Base-by-base conservation (phyloP, 2,113 vertebrate genomes). In the Cnemophilus loriae region DNA sequence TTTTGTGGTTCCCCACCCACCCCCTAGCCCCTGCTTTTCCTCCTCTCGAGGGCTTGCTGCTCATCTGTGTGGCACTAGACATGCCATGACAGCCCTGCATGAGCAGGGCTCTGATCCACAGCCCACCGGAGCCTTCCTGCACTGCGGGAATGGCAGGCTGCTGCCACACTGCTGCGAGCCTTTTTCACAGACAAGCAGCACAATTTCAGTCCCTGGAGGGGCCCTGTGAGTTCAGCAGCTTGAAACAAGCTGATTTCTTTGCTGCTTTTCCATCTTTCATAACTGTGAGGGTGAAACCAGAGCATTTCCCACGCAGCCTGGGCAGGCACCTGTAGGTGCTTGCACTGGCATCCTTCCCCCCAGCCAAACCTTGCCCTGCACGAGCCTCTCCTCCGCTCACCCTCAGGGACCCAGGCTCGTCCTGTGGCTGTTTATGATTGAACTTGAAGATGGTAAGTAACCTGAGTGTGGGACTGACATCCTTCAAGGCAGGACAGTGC, bases 141-240 rank as follows among this genome's bases (percentile, higher is more conserved):
- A 33, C 98, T 49, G 98, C 90, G n/a, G 99, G 98, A 98, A 98
- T 96, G 97, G 98, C 98, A 98, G 98, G 98, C 98, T 98, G 98
- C 98, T 98, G 97, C 98, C 98, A 98, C 98, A 97, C 98, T 97
- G 98, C 99, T 98, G 98, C 95, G 93, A 98, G 98, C 98, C 98
- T 98, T 98, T 97, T 98, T 99, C 98, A 98, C 98, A 99, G 98
- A 97, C 98, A 98, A 97, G 98, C 98, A 98, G 98, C 97, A 97
- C 96, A 96, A 95, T 97, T 96, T 97, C 97, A 97, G 96, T 91
- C 97, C 97, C 96, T 95, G 96, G 97, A 97, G 97, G 78, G 95
- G 88, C 96, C 92, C 95, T 97, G 92, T 91, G 95, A 97, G 95
- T 96, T 97, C 96, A 96, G 97, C 95, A 96, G 97, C 96, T 97